phyloP scores from a whole-genome alignment of 2,113 vertebrate genomes.

The Eulacestoma nigropectus region DNA sequence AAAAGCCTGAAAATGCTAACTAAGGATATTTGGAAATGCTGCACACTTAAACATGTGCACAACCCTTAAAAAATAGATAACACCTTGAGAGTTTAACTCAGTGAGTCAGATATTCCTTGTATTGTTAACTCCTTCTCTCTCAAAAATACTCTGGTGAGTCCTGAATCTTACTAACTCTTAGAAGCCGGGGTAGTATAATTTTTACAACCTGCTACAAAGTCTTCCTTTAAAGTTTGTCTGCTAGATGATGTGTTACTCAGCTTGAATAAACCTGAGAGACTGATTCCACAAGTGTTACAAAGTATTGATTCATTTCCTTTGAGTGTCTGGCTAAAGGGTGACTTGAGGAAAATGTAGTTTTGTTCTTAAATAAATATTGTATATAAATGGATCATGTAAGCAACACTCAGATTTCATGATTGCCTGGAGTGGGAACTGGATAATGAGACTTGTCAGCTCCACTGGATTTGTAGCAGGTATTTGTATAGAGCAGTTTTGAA shows the following conservation, averaged over 20 bases:
- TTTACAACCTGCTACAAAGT: not conserved
- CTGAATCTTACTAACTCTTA: not conserved
- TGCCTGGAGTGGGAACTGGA: constrained; percentile 12
- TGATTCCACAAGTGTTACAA: constrained; percentile 11
- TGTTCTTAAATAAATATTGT: constrained; percentile 59
- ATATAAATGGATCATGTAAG: constrained; percentile 61
- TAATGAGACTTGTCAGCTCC: constrained; percentile 48
- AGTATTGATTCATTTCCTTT: constrained; percentile 55
- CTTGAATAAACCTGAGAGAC: constrained; percentile 39
- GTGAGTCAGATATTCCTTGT: not conserved
- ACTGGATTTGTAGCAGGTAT: constrained; percentile 26
- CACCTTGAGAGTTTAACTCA: not conserved
- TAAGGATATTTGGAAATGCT: not conserved
- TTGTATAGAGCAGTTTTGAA: constrained; percentile 16
- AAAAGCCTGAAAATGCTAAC: not conserved
- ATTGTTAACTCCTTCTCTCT: not conserved
- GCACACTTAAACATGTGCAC: not conserved
- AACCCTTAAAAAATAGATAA: not conserved
- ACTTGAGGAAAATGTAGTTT: constrained; percentile 40
- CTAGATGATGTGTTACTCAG: constrained; percentile 16
- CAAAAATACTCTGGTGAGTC: not conserved
- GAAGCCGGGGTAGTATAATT: not conserved
- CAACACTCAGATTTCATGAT: constrained; percentile 54
- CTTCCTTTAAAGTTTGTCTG: constrained; percentile 25
- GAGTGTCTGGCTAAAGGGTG: constrained; percentile 29